Evolutionary conservation across 2,888 invertebrate genomes (phyloP).

Genomic region (Kryphioiulus occultus): DNA sequence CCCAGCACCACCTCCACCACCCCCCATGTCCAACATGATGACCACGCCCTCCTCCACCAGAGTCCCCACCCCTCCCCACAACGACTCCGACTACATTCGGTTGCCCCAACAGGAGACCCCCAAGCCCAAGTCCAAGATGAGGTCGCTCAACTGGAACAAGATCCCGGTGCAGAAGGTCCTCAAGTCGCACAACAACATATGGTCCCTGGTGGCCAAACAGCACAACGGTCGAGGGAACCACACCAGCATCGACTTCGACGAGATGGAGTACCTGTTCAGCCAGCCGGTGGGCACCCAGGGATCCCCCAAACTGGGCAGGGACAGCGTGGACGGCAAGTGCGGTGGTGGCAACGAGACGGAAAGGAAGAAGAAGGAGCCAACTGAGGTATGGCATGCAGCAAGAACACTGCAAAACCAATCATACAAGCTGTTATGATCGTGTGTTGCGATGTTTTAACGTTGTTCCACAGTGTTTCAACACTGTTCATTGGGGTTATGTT

Average conservation of each 20-base stretch:
- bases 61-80: background rate
- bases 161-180: constrained; percentile 85
- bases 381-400: constrained; percentile 72
- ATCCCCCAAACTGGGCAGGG: constrained; percentile 64
- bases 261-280: constrained; percentile 93
- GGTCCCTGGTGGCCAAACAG: constrained; percentile 86
- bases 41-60: background rate
- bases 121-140: constrained; percentile 94
- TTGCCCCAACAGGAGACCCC: constrained; percentile 92
- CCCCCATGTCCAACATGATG: constrained; percentile 9
- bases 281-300: constrained; percentile 70
- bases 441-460: too few species aligned
- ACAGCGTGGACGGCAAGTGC: constrained; percentile 47
- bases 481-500: background rate
- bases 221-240: constrained; percentile 81
- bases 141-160: constrained; percentile 97
- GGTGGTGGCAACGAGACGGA: constrained; percentile 66
- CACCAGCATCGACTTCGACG: constrained; percentile 88
- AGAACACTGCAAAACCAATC: too few species aligned
- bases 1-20: constrained; percentile 49
- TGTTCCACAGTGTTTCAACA: background rate
- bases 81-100: constrained; percentile 59
- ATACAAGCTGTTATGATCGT: background rate
- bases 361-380: constrained; percentile 73
- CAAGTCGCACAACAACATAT: constrained; percentile 72